Conservation (phyloP, 92 coral and sea anemone species). For the Phenganax marumi region DNA sequence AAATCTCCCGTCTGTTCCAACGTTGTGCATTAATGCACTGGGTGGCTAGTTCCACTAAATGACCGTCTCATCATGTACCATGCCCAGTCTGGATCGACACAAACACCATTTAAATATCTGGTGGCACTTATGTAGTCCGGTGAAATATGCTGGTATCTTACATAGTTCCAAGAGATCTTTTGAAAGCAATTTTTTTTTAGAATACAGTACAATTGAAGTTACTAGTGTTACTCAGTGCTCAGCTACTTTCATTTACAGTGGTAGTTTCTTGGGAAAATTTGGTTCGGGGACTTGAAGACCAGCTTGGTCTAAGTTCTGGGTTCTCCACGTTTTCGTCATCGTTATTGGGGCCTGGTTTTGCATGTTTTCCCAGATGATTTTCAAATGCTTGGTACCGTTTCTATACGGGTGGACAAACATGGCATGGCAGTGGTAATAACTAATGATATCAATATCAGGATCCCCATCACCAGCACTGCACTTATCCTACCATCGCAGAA, state of each 20-base stretch:
- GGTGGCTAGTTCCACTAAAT: constrained; percentile 49
- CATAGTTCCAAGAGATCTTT: constrained; percentile 42
- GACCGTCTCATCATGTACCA: constrained; percentile 54
- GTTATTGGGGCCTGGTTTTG: neutral
- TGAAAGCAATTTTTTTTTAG: constrained; percentile 42
- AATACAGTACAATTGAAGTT: constrained; percentile 30
- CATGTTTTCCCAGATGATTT: constrained; percentile 38
- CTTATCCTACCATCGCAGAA: neutral
- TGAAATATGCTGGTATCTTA: constrained; percentile 43
- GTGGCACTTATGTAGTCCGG: constrained; percentile 43
- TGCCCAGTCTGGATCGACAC: constrained; percentile 55
- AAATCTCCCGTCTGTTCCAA: constrained; percentile 8
- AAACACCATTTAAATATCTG: constrained; percentile 42
- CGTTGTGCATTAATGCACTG: constrained; percentile 35
- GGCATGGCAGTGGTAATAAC: constrained; percentile 52
- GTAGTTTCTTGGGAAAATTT: constrained; percentile 4
- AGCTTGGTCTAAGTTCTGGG: neutral
- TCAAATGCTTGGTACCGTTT: constrained; percentile 4
- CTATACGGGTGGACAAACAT: constrained; percentile 27
- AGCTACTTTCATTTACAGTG: neutral
- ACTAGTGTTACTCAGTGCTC: neutral
- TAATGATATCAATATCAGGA: constrained; percentile 1
- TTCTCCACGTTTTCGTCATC: neutral
- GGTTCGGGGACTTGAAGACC: neutral
- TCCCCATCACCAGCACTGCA: neutral